A percentile compares a stretch with the other conserved stretches of the same genome.
Evolutionary conservation across 2,888 invertebrate genomes (phyloP).

Genomic region (Caenorhabditis japonica): DNA sequence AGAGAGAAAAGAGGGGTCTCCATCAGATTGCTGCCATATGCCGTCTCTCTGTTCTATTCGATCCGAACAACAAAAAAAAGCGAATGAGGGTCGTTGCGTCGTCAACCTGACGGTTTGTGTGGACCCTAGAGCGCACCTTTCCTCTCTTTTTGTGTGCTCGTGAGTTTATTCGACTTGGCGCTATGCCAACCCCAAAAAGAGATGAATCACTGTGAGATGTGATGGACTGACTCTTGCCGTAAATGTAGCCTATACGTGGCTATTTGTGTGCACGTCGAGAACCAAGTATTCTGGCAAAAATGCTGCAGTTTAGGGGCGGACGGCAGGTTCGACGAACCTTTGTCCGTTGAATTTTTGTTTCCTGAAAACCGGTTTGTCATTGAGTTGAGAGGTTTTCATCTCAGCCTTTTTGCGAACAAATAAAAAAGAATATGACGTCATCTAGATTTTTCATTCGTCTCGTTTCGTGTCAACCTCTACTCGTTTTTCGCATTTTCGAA

Average conservation of each 20-base stretch:
- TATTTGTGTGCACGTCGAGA: no score
- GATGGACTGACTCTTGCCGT: no score
- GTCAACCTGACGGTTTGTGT: constrained; percentile 20
- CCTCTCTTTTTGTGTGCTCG: not conserved
- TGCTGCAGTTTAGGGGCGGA: no score
- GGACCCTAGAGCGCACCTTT: constrained; percentile 4
- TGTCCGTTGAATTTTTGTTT: no score
- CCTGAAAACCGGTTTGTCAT: not conserved
- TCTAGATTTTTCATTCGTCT: not conserved
- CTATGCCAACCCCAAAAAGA: not conserved
- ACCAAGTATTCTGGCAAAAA: no score
- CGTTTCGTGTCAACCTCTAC: not conserved
- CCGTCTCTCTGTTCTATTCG: no score
- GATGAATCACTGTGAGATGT: constrained; percentile 8
- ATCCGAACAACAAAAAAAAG: constrained; percentile 1
- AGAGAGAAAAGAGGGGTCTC: constrained; percentile 3
- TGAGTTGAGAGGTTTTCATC: not conserved
- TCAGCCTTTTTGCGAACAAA: not conserved
- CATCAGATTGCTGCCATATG: constrained; percentile 40
- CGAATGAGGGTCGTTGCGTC: not conserved
- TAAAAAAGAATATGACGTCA: not conserved
- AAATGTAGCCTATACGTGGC: no score
- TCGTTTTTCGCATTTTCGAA: no score
- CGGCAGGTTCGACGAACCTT: no score
- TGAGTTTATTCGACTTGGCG: not conserved